Base-by-base conservation (phyloP, 2,113 vertebrate species). In the Brachypteracias leptosomus region DNA sequence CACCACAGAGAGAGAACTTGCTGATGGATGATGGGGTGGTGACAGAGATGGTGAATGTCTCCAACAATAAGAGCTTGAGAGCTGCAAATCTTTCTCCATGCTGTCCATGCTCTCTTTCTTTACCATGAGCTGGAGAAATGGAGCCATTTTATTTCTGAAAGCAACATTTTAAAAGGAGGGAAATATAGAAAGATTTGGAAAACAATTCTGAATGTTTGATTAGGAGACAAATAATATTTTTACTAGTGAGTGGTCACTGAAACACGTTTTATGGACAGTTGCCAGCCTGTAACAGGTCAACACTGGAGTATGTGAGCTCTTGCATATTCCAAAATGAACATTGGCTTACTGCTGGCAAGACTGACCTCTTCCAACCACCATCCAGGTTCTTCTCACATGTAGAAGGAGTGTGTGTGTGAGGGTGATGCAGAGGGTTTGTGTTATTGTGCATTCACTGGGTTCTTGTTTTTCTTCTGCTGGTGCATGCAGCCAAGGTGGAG, bases 401-500 rank as follows among this genome's bases (percentile, higher is more conserved):
- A 0, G 13, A 21, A 1, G 0, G 3, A 3, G 11, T 36, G 36
- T 61, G 21, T 35, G 57, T 3, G 2, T 33, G 44, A 44, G 61
- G n/a, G 3, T 38, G 42, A 29, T 58, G 35, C 35, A 21, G 15
- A 59, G 12, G 21, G 6, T 54, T 75, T 19, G 9, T 38, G 38
- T 3, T 51, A 17, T 2, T 9, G 17, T 62, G 35, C 70, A 61
- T 33, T 87, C 88, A 95, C 88, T 42, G 49, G 5, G 16, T 31
- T 67, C 51, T 66, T 77, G 35, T 17, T 31, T 78, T 22, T 31
- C 3, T 93, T 76, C 63, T 93, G 44, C 59, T 80, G 89, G 35
- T 19, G 2, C 61, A 3, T 28, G 1, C 95, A 99, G 99, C 99
- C 84, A 99, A 99, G 85, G 98, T 99, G 57, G 98, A 99, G 31